phyloP scores from a whole-genome alignment of 2,888 invertebrate species.

The Thysanoteuthis rhombus region DNA sequence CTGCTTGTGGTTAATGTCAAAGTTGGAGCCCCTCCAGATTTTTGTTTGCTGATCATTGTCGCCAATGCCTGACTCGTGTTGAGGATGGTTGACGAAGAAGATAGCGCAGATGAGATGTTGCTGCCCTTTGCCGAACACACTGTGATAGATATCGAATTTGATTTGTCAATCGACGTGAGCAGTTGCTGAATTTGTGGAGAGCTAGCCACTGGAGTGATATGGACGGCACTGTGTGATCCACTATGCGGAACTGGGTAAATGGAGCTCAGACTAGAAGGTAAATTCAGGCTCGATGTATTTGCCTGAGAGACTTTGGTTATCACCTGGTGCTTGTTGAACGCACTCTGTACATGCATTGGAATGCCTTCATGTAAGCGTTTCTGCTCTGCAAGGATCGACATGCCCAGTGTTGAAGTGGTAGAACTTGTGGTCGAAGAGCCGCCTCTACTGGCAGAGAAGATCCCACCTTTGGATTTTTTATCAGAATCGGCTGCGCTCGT shows the following conservation, averaged over 20 bases:
- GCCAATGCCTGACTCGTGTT: conserved; percentile 29
- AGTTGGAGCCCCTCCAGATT: background rate
- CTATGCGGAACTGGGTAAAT: conserved; percentile 36
- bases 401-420: background rate
- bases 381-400: background rate
- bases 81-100: conserved; percentile 33
- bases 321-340: conserved; percentile 14
- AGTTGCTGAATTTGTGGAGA: conserved; percentile 64
- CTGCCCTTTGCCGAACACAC: conserved; percentile 17
- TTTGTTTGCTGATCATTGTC: background rate
- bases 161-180: conserved; percentile 43
- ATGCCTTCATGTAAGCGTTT: background rate
- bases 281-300: background rate
- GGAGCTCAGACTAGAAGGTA: background rate
- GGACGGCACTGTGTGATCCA: conserved; percentile 38
- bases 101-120: conserved; percentile 21
- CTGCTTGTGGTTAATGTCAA: background rate
- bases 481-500: background rate
- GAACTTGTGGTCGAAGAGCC: no score
- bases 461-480: background rate
- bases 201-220: conserved; percentile 49
- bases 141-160: conserved; percentile 15
- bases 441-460: background rate
- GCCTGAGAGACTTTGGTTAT: background rate
- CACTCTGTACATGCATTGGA: background rate